These are phyloP conservation scores for Nesoenas mayeri DNA, from an alignment of 2,113 vertebrate genomes.

Conservation along the genomic window DNA sequence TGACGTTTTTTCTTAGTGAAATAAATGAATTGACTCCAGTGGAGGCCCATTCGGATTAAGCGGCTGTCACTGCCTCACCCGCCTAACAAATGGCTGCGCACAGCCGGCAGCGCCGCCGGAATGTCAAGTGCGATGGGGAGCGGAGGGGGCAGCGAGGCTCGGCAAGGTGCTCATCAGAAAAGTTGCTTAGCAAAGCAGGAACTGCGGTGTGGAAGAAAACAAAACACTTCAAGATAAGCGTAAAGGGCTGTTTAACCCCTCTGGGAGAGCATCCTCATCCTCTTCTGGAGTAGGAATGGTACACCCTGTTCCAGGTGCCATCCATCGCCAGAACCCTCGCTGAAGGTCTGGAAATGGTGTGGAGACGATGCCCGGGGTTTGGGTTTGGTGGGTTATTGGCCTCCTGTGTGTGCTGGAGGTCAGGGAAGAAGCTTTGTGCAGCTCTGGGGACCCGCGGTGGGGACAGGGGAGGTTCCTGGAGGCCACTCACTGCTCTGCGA, in stretches of 20 bases:
- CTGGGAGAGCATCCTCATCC: not conserved
- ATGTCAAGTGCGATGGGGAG: conserved; percentile 78
- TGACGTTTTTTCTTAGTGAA: conserved; percentile 79
- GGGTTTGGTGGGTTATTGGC: not conserved
- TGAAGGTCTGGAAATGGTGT: not conserved
- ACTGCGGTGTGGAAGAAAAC: not conserved
- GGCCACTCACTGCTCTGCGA: conserved; percentile 93
- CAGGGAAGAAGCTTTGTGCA: not conserved
- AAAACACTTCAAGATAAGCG: not conserved
- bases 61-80: conserved; percentile 81
- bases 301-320: accelerated
- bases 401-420: not conserved
- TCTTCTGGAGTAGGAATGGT: not conserved
- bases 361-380: not conserved
- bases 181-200: conserved; percentile 49
- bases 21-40: conserved; percentile 83
- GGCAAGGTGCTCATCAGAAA: conserved; percentile 43
- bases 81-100: conserved; percentile 85
- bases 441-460: accelerated
- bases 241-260: not conserved
- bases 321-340: not conserved
- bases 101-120: conserved; percentile 70
- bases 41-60: conserved; percentile 80
- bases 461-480: accelerated
- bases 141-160: not conserved